Evolutionary conservation across 2,888 invertebrate species (phyloP).

Genomic region (Drosophila acutilabella): DNA sequence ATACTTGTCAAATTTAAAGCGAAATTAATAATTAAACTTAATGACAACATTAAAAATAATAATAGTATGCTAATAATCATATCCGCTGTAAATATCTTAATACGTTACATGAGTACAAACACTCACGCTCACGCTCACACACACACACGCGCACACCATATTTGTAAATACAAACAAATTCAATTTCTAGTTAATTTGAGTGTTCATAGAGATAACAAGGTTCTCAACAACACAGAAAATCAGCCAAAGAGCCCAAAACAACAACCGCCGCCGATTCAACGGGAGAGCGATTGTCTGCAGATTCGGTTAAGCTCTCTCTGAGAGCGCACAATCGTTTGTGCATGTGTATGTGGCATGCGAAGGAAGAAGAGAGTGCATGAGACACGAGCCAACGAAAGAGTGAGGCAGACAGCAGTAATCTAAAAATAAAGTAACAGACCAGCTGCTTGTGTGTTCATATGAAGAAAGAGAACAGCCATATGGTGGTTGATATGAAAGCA

Average conservation of each 20-base stretch:
- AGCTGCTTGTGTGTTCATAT: slow-evolving; percentile 4
- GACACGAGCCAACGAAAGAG: slow-evolving; percentile 6
- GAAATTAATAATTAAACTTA: background rate
- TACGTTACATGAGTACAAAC: slow-evolving; percentile 2
- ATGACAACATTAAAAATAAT: slow-evolving; percentile 7
- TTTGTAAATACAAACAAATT: slow-evolving; percentile 56
- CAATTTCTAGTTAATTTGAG: slow-evolving; percentile 69
- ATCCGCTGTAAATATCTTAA: slow-evolving; percentile 2
- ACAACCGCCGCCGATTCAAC: slow-evolving; percentile 15
- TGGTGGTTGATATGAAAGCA: slow-evolving; percentile 12
- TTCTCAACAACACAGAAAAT: slow-evolving; percentile 60
- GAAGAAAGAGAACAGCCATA: slow-evolving; percentile 35
- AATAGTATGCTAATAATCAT: background rate
- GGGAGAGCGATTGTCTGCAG: slow-evolving; percentile 18
- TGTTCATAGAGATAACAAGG: slow-evolving; percentile 75
- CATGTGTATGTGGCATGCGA: background rate
- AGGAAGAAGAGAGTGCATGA: background rate
- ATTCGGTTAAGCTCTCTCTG: slow-evolving; percentile 10
- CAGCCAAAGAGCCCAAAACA: slow-evolving; percentile 43
- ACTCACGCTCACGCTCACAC: slow-evolving; percentile 6
- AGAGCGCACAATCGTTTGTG: background rate
- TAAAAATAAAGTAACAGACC: background rate
- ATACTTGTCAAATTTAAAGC: background rate
- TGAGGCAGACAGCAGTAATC: slow-evolving; percentile 8
- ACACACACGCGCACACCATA: slow-evolving; percentile 8